Evolutionary conservation across 1,140 invertebrate species (phyloP), one percentile per base, ranked within the genome.

Genomic region (Zophobas morio): DNA sequence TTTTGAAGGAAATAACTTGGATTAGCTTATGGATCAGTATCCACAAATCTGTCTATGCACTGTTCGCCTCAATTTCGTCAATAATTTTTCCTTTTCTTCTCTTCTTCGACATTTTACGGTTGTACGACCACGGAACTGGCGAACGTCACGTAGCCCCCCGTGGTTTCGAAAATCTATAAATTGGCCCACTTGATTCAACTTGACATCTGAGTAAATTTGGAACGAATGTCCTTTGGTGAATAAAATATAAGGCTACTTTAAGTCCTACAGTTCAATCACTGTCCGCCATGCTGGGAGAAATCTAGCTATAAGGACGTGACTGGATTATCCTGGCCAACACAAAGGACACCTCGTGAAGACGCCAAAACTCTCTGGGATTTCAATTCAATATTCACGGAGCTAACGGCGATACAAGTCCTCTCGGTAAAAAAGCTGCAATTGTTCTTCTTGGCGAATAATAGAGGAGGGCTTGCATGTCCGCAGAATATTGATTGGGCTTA

Each of bases 161-260:
- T 72, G 35, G 75, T 71, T 71, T 71, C 49, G 49, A 74, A 78
- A 54, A 75, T 77, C 71, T 79, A 78, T 80, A 80, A 80, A 80
- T 80, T 76, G 79, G 74, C 70, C 72, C 76, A 80, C 80, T 80
- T 79, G 75, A 81, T 80, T 80, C 78, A 49, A 74, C 74, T 74
- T 76, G 80, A 81, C 80, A 78, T 79, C 70, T 74, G 60, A 80
- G 75, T 78, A 80, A 81, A 81, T 81, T 81, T 80, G 76, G 77
- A 78, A 77, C 76, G 76, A 80, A 78, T 78, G 80, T 78, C 77
- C 77, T 78, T 80, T 73, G 72, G 80, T 81, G 81, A 82, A 82
- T 82, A 82, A 82, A 81, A 82, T 82, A 82, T 82, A 49, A 82
- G 78, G 79, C 70, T 76, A 79, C 76, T 81, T 79, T 79, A 66